Percentiles rank a stretch among this genome's conserved stretches.
Evolutionary conservation across 1,140 invertebrate genomes (phyloP).

Genomic region (Apis florea): DNA sequence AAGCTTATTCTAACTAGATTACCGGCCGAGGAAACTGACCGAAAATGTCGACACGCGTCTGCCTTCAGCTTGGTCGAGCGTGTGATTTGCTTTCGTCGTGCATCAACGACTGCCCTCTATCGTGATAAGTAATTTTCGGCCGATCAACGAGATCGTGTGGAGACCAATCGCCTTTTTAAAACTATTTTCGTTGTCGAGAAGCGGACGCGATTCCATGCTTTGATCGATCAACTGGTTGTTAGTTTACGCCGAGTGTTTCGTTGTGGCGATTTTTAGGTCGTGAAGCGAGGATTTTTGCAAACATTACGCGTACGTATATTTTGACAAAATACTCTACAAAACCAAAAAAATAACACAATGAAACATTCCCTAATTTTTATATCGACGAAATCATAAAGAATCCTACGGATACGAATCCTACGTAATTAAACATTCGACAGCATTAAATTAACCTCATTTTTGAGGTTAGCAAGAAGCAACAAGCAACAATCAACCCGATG

Average conservation of each 20-base stretch:
- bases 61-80: conserved; percentile 56
- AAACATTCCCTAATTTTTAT: no score
- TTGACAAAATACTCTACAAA: no score
- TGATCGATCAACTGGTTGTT: conserved; percentile 16
- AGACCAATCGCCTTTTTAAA: conserved; percentile 6
- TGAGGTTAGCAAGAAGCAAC: no score
- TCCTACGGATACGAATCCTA: no score
- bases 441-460: no score
- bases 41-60: conserved; percentile 58
- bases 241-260: not conserved
- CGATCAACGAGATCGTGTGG: not conserved
- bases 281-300: not conserved
- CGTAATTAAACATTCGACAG: no score
- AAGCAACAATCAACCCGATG: no score
- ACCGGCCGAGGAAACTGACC: conserved; percentile 57
- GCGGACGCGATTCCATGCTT: not conserved
- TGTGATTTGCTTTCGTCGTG: conserved; percentile 57
- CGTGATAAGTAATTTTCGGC: conserved; percentile 44
- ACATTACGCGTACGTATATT: no score
- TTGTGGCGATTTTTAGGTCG: not conserved
- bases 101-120: conserved; percentile 47
- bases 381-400: no score
- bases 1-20: conserved; percentile 33
- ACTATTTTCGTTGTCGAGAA: not conserved
- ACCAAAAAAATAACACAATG: no score